Base-by-base conservation (phyloP, 2,113 vertebrate genomes). In the Brachyhypopomus occidentalis region DNA sequence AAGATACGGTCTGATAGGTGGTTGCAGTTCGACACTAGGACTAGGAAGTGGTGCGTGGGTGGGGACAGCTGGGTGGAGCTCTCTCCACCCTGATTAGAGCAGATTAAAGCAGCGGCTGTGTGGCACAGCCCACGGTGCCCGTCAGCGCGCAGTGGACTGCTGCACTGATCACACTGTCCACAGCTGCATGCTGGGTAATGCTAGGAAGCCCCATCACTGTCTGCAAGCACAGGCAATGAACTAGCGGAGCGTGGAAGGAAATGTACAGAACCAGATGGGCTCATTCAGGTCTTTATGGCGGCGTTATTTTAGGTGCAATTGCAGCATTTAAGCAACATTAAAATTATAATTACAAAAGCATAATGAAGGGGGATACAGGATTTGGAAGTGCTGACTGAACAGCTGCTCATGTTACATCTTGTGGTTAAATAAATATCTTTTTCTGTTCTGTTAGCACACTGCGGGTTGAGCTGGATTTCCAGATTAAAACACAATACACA, bases 101-200 rank as follows among this genome's bases (percentile, higher is more conserved):
- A 87, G 88, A 91, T 92, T 86, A 90, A 73, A 85, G 84, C 48
- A 64, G 86, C 82, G 79, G 84, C 89, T 58, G 62, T 41, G n/a
- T 62, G 55, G 70, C 75, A 56, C 80, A 80, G 66, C 74, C 52
- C 79, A 30, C 27, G 72, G 45, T 82, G 84, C 80, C 62, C 74
- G 19, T 76, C 30, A 74, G 79, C 80, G 85, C 81, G 86, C 83
- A 38, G 69, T 59, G 67, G 75, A 45, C 62, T 79, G 41, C 58
- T 34, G 78, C 41, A 77, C 88, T 83, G 84, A 90, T 84, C 83
- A 88, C 72, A 75, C 77, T 36, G 22, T 62, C 55, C 55, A 56
- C 62, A 75, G 77, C 75, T 58, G n/a, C 17, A 55, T n/a, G 63
- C 67, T n/a, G 59, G 19, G 74, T n/a, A 30, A 48, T 58, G 72